These are phyloP conservation scores for Epinephelus fuscoguttatus DNA, from an alignment of 2,113 vertebrate species.

Conservation along the genomic window DNA sequence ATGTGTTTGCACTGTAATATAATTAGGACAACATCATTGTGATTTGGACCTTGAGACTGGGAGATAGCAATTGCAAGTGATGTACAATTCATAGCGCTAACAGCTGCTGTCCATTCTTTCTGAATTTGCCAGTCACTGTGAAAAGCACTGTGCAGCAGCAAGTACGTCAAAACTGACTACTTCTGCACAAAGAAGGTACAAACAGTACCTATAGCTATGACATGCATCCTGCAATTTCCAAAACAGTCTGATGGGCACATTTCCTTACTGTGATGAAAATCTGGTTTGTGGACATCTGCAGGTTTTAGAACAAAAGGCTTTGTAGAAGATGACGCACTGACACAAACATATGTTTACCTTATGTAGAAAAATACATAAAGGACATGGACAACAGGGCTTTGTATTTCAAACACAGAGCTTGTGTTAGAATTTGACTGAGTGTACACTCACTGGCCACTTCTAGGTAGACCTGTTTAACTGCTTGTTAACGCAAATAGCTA, in stretches of 20 bases:
- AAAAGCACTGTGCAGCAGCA: constrained; percentile 11
- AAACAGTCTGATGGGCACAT: neutral
- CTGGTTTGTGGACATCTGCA: neutral
- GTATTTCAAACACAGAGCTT: neutral
- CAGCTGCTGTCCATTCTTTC: too few relatives aligned
- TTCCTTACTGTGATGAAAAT: neutral
- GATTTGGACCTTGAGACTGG: too few relatives aligned
- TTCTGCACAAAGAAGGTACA: constrained; percentile 4
- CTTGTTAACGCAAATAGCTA: too few relatives aligned
- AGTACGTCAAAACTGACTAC: constrained; percentile 5
- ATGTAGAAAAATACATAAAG: neutral
- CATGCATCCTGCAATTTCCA: neutral
- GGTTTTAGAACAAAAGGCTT: neutral
- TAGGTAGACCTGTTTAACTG: too few relatives aligned
- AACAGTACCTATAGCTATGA: neutral
- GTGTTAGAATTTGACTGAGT: too few relatives aligned
- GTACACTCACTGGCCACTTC: too few relatives aligned
- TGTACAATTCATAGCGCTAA: too few relatives aligned
- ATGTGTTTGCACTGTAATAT: too few relatives aligned
- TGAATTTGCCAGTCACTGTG: neutral
- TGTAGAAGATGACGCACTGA: neutral
- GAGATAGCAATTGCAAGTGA: too few relatives aligned
- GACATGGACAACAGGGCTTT: neutral
- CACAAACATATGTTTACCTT: neutral
- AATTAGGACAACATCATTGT: too few relatives aligned